These are phyloP conservation scores for Papilio helenus DNA, from an alignment of 1,140 invertebrate species.

Conservation along the genomic window DNA sequence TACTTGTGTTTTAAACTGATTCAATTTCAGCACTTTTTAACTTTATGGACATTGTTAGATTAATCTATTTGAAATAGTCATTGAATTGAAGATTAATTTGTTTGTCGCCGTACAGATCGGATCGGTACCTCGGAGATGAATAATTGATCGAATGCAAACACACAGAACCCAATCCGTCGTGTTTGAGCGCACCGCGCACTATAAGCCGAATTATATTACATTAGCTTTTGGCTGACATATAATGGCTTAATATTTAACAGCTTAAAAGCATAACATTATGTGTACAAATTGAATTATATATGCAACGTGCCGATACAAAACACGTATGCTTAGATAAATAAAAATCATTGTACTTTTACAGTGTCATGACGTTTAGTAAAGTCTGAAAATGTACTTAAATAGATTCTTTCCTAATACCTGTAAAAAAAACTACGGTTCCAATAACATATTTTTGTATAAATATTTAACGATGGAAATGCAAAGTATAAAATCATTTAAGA, in stretches of 20 bases:
- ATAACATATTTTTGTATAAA: no score
- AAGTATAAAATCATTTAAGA: not conserved
- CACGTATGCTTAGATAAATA: no score
- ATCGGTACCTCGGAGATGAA: conserved; percentile 14
- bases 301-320: no score
- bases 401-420: no score
- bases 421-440: not conserved
- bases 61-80: conserved; percentile 15
- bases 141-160: conserved; percentile 26
- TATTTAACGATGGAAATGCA: no score
- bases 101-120: conserved; percentile 7
- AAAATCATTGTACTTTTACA: no score
- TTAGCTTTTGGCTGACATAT: not conserved
- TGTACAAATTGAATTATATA: no score
- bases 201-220: conserved; percentile 9
- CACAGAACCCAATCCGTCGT: conserved; percentile 13
- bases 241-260: not conserved
- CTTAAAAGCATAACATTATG: not conserved
- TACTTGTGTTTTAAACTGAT: not conserved
- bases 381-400: no score
- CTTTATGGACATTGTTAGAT: conserved; percentile 1
- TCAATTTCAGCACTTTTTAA: not conserved
- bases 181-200: not conserved
- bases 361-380: no score
- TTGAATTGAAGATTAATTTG: conserved; percentile 24